Evolutionary conservation across 1,140 invertebrate species (phyloP).

Genomic region (Bombus picipes): DNA sequence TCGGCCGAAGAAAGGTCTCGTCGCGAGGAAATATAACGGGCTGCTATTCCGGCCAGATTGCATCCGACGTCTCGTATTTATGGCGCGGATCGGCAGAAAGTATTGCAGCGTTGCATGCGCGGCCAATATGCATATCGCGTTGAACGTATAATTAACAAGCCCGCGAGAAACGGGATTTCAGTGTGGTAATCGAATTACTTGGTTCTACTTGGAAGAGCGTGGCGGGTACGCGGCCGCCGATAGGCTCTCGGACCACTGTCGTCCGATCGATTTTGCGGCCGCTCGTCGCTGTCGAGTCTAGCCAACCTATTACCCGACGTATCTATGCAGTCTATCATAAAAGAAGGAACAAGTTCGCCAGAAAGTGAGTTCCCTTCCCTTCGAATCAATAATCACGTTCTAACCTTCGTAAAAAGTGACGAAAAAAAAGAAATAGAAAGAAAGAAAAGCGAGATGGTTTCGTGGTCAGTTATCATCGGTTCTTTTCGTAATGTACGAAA

Average conservation of each 20-base stretch:
- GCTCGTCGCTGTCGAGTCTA: not conserved
- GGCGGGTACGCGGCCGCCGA: not conserved
- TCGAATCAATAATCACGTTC: not conserved
- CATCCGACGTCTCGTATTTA: conserved; percentile 27
- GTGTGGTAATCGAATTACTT: conserved; percentile 36
- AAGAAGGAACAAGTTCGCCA: conserved; percentile 33
- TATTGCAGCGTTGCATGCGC: conserved; percentile 36
- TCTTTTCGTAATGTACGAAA: no score
- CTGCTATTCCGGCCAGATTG: conserved; percentile 16
- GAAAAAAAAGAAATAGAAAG: not conserved
- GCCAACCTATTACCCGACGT: conserved; percentile 38
- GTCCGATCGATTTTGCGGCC: conserved; percentile 47
- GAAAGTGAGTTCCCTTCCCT: conserved; percentile 18
- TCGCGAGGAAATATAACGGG: conserved; percentile 8
- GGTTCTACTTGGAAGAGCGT: not conserved
- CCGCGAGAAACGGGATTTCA: conserved; percentile 33
- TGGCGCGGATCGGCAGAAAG: conserved; percentile 23
- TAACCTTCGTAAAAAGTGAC: not conserved
- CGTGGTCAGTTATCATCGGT: no score
- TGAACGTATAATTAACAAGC: conserved; percentile 36
- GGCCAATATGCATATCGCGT: conserved; percentile 27
- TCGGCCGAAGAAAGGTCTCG: not conserved
- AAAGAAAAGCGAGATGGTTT: no score
- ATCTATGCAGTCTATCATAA: conserved; percentile 54
- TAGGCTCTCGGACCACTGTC: conserved; percentile 34